Evolutionary conservation across 2,888 invertebrate genomes (phyloP).

Genomic region (Clivina fossor): DNA sequence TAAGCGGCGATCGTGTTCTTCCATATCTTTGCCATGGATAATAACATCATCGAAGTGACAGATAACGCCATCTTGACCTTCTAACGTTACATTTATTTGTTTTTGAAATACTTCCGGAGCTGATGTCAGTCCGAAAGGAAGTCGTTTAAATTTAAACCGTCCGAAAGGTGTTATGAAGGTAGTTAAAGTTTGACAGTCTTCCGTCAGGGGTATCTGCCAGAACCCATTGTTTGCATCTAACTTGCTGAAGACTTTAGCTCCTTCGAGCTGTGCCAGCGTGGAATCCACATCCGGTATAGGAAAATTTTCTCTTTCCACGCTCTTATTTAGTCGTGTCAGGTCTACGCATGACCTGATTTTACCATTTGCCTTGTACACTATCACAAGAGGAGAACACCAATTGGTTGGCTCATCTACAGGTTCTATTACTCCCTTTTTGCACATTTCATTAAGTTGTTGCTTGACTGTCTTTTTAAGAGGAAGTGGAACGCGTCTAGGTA

Average conservation of each 20-base stretch:
- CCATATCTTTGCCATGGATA: conserved; percentile 34
- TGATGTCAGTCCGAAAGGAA: conserved; percentile 29
- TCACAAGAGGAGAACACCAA: conserved; percentile 24
- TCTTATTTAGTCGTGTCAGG: conserved; percentile 18
- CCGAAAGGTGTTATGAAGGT: conserved; percentile 30
- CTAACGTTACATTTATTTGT: conserved; percentile 4
- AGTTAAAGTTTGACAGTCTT: conserved; percentile 7
- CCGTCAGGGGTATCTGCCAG: conserved; percentile 32
- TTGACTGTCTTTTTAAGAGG: conserved; percentile 17
- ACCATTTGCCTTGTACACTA: conserved; percentile 16
- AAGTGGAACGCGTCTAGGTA: conserved; percentile 27
- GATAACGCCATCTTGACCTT: conserved; percentile 18
- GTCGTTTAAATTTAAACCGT: conserved; percentile 15
- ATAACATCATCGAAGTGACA: conserved; percentile 23
- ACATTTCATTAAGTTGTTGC: conserved; percentile 23
- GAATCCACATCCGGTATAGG: conserved; percentile 19
- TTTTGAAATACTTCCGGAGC: conserved; percentile 15
- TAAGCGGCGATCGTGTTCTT: conserved; percentile 37
- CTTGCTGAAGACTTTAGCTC: conserved; percentile 24
- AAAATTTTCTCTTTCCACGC: conserved; percentile 24
- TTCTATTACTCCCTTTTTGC: conserved; percentile 23
- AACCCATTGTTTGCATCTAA: conserved; percentile 33
- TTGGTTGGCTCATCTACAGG: conserved; percentile 27
- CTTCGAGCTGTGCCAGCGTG: conserved; percentile 13
- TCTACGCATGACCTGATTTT: conserved; percentile 28